Base-by-base conservation (phyloP, 2,888 invertebrate genomes). In the Phengaris arion region DNA sequence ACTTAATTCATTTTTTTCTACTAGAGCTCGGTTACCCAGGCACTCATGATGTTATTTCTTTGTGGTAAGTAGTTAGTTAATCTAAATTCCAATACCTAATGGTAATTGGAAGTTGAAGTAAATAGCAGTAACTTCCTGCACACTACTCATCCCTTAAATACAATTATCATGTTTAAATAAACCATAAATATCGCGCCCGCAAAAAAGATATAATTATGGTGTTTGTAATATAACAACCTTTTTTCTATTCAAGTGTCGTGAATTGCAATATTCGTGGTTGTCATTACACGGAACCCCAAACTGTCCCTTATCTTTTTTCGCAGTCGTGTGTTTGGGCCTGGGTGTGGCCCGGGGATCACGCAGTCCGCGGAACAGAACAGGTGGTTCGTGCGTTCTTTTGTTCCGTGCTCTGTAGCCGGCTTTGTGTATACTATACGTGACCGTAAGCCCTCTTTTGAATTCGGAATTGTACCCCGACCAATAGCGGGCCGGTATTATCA, bases 321-420 rank as follows among this genome's bases (percentile, higher is more conserved):
- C 51, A 51, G 70, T 70, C 51, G 70, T 70, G 48, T 75, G 72
- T 57, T 35, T 35, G 64, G 68, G 35, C 64, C 64, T 12, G 9
- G 6, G 22, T 35, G 35, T 10, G 64, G 35, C 12, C 12, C 12
- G 8, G 45, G 77, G 76, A 76, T 72, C 74, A 70, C 22, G 70
- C 22, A 1, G 22, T 22, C 22, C 22, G 22, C 52, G 51, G 64
- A 77, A 69, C 22, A 57, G 48, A 75, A 76, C 74, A 75, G 75
- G 77, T 76, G 74, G 75, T 64, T 73, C 22, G 74, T 52, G 68
- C 64, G 57, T 22, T 15, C 13, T 54, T 74, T 68, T 76, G 64
- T 68, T 54, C 9, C 5, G 6, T 51, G 52, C 48, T 48, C 46
- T 70, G 51, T 59, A 76, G 57, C 45, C 46, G 57, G 10, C 74